These are phyloP conservation scores for Lordiphosa mommai DNA, from an alignment of 1,140 invertebrate genomes.

Conservation along the genomic window DNA sequence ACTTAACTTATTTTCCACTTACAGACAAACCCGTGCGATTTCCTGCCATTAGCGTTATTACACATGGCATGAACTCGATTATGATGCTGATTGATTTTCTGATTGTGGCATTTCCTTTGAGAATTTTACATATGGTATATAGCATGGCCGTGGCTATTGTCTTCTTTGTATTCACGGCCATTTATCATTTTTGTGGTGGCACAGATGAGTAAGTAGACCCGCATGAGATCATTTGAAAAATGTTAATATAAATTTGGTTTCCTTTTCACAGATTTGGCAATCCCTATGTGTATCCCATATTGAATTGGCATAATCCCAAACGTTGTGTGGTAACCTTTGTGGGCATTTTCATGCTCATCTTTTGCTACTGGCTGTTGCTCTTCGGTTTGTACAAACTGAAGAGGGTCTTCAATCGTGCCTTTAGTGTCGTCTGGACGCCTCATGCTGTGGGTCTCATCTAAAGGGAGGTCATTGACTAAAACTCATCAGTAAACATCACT, in stretches of 20 bases:
- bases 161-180: constrained; percentile 86
- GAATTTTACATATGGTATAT: constrained; percentile 86
- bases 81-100: constrained; percentile 87
- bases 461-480: constrained; percentile 4
- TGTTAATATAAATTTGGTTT: constrained; percentile 10
- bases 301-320: constrained; percentile 84
- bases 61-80: constrained; percentile 87
- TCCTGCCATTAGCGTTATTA: constrained; percentile 84
- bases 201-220: constrained; percentile 81
- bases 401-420: constrained; percentile 61
- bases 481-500: constrained; percentile 13
- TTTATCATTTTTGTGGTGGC: constrained; percentile 87
- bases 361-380: constrained; percentile 54
- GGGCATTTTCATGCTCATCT: constrained; percentile 81
- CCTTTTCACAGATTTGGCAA: constrained; percentile 81
- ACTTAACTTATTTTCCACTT: constrained; percentile 1
- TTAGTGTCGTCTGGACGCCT: constrained; percentile 67
- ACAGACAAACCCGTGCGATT: constrained; percentile 64
- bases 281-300: constrained; percentile 84
- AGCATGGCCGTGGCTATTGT: constrained; percentile 82
- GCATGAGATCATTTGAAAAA: neutral
- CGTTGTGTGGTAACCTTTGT: constrained; percentile 81
- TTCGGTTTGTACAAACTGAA: constrained; percentile 58
- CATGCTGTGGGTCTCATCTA: constrained; percentile 70
- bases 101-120: constrained; percentile 85